Evolutionary conservation across 1,140 invertebrate species (phyloP).

Genomic region (Eubasilissa regina): DNA sequence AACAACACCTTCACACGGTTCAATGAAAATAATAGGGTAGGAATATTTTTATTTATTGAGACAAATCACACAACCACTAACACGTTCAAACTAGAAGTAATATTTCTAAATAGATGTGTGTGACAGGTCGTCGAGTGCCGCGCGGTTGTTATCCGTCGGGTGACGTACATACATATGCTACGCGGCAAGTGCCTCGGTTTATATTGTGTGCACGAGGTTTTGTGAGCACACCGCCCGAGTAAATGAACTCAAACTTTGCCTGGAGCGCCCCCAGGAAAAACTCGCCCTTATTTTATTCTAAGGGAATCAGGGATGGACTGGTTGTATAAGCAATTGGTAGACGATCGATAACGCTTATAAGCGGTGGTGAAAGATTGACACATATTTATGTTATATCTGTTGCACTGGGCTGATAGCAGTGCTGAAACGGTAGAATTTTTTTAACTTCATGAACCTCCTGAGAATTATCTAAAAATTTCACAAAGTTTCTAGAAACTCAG

Average conservation of each 20-base stretch:
- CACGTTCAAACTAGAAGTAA: not conserved
- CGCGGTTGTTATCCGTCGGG: no score
- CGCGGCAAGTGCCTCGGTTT: not conserved
- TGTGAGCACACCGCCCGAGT: slow-evolving; percentile 21
- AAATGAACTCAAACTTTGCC: slow-evolving; percentile 29
- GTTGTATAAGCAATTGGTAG: not conserved
- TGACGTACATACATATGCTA: not conserved
- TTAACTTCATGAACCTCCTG: no score
- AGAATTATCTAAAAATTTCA: no score
- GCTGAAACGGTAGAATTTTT: no score
- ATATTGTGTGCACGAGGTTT: not conserved
- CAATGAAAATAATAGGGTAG: no score
- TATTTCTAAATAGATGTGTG: slow-evolving; percentile 36
- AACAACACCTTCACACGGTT: no score
- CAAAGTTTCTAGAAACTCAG: no score
- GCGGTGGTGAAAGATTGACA: no score
- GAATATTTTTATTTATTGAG: no score
- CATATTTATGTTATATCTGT: no score
- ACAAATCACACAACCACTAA: no score
- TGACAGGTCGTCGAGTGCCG: slow-evolving; percentile 19
- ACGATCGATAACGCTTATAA: not conserved
- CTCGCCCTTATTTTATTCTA: not conserved
- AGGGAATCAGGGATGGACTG: slow-evolving; percentile 6
- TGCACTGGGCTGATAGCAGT: no score
- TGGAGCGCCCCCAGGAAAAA: slow-evolving; percentile 13